Evolutionary conservation across 2,797 vertebrate genomes (phyloP).

Genomic region (Neopelma chrysocephalum): DNA sequence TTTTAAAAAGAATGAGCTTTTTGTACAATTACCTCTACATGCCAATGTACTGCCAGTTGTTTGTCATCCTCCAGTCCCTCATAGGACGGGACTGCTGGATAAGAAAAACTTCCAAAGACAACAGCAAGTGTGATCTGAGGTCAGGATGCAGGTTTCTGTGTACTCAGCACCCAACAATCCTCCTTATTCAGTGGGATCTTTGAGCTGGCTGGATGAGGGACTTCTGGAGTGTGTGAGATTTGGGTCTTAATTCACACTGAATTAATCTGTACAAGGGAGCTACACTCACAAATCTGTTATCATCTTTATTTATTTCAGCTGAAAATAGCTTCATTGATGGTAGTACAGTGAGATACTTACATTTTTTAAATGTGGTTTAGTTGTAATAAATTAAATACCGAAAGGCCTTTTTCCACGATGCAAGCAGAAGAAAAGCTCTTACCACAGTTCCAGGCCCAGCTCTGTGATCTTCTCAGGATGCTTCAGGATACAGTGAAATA

Average conservation of each 20-base stretch:
- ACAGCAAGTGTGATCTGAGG: not conserved
- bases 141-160: slow-evolving; percentile 19
- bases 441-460: not conserved
- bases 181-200: not conserved
- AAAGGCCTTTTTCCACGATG: not conserved
- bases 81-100: slow-evolving; percentile 8
- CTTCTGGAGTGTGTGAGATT: not conserved
- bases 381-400: not conserved
- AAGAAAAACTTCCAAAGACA: not conserved
- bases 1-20: not conserved
- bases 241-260: not conserved
- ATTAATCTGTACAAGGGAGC: not conserved
- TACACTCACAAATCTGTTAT: not conserved
- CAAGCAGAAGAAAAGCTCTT: not conserved
- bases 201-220: not conserved
- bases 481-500: not conserved
- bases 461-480: not conserved
- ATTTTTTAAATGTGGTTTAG: not conserved
- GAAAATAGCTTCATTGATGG: not conserved
- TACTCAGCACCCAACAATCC: not conserved
- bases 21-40: not conserved
- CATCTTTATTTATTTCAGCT: not conserved
- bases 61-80: not conserved
- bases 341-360: not conserved
- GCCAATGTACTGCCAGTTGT: not conserved